Conservation (phyloP, 2,797 vertebrate species). For the Thunnus albacares region DNA sequence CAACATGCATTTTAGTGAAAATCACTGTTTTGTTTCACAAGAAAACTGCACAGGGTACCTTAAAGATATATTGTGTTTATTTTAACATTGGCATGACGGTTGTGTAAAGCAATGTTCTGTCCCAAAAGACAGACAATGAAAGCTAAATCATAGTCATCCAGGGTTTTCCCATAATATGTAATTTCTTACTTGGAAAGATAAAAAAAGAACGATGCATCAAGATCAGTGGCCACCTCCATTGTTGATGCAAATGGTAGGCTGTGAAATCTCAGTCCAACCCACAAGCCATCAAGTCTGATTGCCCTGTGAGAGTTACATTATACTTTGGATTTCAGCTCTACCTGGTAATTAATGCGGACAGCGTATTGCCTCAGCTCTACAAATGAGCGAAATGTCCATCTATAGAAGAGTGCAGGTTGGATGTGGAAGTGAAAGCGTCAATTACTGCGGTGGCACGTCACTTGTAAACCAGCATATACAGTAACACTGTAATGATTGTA, state of each 20-base stretch:
- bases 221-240: neutral
- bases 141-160: conserved; percentile 4
- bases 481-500: no score
- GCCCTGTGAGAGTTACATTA: neutral
- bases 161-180: neutral
- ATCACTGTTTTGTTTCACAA: neutral
- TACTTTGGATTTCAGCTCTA: conserved; percentile 12
- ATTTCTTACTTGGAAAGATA: neutral
- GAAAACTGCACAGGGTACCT: neutral
- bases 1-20: neutral
- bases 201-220: neutral
- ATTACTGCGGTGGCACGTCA: no score
- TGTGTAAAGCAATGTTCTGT: neutral
- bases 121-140: neutral
- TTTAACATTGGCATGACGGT: no score
- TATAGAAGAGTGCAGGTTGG: no score
- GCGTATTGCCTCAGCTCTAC: neutral
- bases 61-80: neutral
- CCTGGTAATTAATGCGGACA: conserved; percentile 2
- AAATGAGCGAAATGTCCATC: neutral
- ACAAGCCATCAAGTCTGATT: neutral
- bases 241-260: conserved; percentile 18
- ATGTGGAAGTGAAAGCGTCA: no score
- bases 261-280: conserved; percentile 10
- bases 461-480: no score